Conservation (phyloP, 2,888 invertebrate species). For the Coelinius sp. region DNA sequence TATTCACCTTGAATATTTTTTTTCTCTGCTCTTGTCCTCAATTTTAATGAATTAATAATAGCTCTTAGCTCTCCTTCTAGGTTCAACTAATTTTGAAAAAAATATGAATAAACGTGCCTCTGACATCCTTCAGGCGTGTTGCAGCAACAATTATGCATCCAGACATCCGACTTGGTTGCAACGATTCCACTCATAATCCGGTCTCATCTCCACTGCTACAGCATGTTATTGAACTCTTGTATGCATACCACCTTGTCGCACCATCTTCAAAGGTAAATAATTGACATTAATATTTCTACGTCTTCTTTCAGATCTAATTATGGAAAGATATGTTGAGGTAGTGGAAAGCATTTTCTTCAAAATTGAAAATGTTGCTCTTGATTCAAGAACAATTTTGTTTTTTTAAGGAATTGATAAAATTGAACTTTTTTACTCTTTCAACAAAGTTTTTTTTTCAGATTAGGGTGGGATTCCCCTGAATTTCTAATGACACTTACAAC, state of each 20-base stretch:
- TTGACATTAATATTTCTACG: slow-evolving; percentile 59
- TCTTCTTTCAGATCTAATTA: slow-evolving; percentile 23
- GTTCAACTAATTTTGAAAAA: not conserved
- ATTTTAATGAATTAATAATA: not conserved
- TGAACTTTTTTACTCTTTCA: too few species aligned
- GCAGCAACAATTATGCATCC: slow-evolving; percentile 39
- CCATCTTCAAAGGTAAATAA: slow-evolving; percentile 54
- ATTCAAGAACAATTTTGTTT: not conserved
- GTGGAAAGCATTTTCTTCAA: not conserved
- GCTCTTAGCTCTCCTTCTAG: not conserved
- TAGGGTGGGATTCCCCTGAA: too few species aligned
- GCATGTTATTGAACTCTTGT: not conserved
- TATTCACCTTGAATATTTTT: not conserved
- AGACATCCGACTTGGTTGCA: slow-evolving; percentile 30
- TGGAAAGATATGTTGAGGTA: not conserved
- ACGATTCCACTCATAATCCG: slow-evolving; percentile 26
- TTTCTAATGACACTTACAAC: too few species aligned
- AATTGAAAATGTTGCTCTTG: not conserved
- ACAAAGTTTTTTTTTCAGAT: too few species aligned
- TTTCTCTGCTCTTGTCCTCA: too few species aligned
- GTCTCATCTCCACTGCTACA: not conserved
- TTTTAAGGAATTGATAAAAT: too few species aligned
- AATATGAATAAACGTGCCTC: not conserved
- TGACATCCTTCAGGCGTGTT: slow-evolving; percentile 34
- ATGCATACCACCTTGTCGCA: not conserved